Percentiles rank a stretch among this genome's conserved stretches.
Conservation (phyloP, 2,888 invertebrate genomes). For the Linyphia triangularis region DNA sequence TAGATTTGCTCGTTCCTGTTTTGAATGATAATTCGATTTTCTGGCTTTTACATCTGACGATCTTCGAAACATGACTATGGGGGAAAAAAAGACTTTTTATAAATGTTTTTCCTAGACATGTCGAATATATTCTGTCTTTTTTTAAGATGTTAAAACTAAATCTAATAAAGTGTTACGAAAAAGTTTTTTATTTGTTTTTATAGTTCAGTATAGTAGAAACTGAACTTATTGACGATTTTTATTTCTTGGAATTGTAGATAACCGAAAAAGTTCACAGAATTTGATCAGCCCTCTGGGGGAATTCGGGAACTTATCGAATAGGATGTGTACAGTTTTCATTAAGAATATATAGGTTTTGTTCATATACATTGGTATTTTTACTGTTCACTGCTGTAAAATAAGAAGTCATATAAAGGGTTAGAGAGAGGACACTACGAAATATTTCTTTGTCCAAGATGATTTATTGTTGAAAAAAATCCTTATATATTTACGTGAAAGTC, state of each 20-base stretch:
- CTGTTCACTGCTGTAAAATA: too few species aligned
- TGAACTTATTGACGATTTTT: conserved; percentile 16
- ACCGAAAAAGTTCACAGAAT: conserved; percentile 17
- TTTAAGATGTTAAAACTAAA: conserved; percentile 10
- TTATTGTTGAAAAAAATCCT: too few species aligned
- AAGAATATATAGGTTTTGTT: background rate
- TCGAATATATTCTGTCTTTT: background rate
- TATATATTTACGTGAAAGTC: too few species aligned
- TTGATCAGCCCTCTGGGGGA: conserved; percentile 2
- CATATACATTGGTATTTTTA: background rate
- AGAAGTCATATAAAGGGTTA: too few species aligned
- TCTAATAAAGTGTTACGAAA: conserved; percentile 44
- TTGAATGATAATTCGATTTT: conserved; percentile 47
- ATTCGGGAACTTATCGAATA: background rate
- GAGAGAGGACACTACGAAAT: too few species aligned
- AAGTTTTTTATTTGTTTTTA: conserved; percentile 7
- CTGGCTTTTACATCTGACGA: background rate
- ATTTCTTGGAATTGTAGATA: background rate
- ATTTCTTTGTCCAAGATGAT: too few species aligned
- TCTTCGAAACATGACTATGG: conserved; percentile 14
- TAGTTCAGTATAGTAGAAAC: background rate
- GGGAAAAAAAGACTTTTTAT: conserved; percentile 26
- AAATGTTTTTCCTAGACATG: conserved; percentile 5
- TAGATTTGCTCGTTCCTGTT: background rate
- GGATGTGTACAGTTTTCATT: conserved; percentile 1